Percentiles rank a stretch among this genome's conserved stretches.
phyloP scores from a whole-genome alignment of 2,797 vertebrate species.

The Eutrigla gurnardus region DNA sequence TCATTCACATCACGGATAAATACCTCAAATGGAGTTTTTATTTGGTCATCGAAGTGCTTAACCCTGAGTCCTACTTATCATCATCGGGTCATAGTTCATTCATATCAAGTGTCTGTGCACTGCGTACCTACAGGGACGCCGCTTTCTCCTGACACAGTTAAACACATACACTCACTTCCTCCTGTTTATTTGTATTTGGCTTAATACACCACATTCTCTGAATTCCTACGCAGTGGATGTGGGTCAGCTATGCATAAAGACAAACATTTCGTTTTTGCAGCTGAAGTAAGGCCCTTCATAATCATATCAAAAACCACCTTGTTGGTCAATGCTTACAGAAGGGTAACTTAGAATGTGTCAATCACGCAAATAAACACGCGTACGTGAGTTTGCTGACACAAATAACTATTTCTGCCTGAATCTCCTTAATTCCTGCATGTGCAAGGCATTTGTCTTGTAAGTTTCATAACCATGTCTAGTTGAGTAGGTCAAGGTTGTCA shows the following conservation, averaged over 20 bases:
- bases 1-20: neutral
- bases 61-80: constrained; percentile 1
- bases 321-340: constrained; percentile 41
- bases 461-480: constrained; percentile 32
- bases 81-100: neutral
- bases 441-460: constrained; percentile 33
- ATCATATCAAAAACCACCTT: constrained; percentile 50
- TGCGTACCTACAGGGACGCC: constrained; percentile 10
- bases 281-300: constrained; percentile 45
- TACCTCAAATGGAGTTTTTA: constrained; percentile 6
- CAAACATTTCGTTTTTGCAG: constrained; percentile 61
- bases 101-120: constrained; percentile 19
- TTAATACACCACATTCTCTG: constrained; percentile 57
- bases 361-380: constrained; percentile 30
- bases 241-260: constrained; percentile 60
- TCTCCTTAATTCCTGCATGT: constrained; percentile 32
- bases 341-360: constrained; percentile 43
- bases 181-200: constrained; percentile 59
- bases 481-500: constrained; percentile 68
- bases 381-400: constrained; percentile 18
- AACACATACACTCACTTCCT: constrained; percentile 43
- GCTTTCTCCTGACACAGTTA: constrained; percentile 27
- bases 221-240: constrained; percentile 54
- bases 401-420: constrained; percentile 9
- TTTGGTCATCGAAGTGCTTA: constrained; percentile 4